Evolutionary conservation across 2,113 vertebrate genomes (phyloP).

Genomic region (Ellobius talpinus): DNA sequence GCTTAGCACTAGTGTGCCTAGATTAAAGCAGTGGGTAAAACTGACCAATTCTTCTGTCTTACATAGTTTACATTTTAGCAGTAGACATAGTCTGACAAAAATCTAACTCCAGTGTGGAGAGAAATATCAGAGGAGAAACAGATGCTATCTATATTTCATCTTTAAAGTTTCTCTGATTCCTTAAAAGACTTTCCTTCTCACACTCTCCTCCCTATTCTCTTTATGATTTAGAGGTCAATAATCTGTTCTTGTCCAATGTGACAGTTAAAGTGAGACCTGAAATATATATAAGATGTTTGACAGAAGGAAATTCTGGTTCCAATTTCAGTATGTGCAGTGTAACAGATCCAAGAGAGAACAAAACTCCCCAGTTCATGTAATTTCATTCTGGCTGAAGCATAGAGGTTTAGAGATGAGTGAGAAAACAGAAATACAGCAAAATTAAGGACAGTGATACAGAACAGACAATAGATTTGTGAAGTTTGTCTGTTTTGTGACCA

Average conservation of each 20-base stretch:
- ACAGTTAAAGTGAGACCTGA: background rate
- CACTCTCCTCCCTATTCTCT: too few species aligned
- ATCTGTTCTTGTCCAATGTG: background rate
- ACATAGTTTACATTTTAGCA: conserved; percentile 34
- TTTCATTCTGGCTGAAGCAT: background rate
- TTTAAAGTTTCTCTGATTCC: background rate
- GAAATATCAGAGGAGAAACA: background rate
- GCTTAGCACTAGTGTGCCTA: background rate
- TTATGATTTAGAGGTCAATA: background rate
- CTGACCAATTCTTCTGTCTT: background rate
- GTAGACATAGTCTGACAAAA: background rate
- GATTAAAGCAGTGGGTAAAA: background rate
- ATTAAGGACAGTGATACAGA: background rate
- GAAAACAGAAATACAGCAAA: background rate
- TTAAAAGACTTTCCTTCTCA: background rate
- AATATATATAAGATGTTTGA: background rate
- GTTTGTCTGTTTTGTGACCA: background rate
- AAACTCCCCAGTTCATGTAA: background rate
- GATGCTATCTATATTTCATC: background rate
- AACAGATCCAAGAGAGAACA: background rate
- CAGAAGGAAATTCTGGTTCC: background rate
- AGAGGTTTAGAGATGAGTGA: background rate
- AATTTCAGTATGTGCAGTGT: background rate
- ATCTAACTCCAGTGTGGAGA: background rate
- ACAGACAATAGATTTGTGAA: background rate